Conservation (phyloP, 2,113 vertebrate genomes). For the Pseudorasbora parva region DNA sequence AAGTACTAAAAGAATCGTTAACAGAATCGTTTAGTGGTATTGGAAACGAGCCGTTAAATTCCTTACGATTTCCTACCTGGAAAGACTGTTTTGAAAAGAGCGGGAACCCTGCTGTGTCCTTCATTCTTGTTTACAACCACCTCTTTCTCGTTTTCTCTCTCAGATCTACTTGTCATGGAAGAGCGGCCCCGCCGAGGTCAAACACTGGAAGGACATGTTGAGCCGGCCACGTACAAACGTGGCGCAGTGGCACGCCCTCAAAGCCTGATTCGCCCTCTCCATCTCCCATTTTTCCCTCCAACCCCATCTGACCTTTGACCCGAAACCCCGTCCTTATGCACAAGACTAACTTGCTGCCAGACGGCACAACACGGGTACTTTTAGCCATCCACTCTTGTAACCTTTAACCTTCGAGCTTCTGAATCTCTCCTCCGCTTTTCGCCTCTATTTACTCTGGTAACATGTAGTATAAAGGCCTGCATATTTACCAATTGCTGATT, state of each 20-base stretch:
- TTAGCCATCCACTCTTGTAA: constrained; percentile 73
- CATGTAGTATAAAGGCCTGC: constrained; percentile 51
- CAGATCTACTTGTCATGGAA: constrained; percentile 99
- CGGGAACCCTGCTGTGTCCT: background rate
- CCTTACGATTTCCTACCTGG: background rate
- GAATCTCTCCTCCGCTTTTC: constrained; percentile 42
- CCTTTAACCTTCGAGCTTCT: constrained; percentile 56
- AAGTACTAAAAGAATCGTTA: background rate
- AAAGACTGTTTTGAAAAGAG: background rate
- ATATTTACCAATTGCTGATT: background rate
- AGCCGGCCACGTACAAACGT: constrained; percentile 91
- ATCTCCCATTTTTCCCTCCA: constrained; percentile 2
- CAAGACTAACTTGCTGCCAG: constrained; percentile 75
- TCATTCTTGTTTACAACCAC: background rate
- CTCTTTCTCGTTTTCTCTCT: background rate
- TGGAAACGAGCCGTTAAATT: background rate
- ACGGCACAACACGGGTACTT: constrained; percentile 80
- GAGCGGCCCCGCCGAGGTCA: constrained; percentile 95
- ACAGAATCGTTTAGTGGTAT: background rate
- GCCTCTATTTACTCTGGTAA: constrained; percentile 37
- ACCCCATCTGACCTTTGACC: constrained; percentile 49
- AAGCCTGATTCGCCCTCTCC: constrained; percentile 82
- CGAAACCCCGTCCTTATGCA: constrained; percentile 74
- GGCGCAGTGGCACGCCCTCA: constrained; percentile 98
- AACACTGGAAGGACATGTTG: constrained; percentile 99